Percentiles rank a stretch among this genome's conserved stretches.
These are phyloP conservation scores for Antheraea pernyi DNA, from an alignment of 1,140 invertebrate genomes.

Conservation along the genomic window DNA sequence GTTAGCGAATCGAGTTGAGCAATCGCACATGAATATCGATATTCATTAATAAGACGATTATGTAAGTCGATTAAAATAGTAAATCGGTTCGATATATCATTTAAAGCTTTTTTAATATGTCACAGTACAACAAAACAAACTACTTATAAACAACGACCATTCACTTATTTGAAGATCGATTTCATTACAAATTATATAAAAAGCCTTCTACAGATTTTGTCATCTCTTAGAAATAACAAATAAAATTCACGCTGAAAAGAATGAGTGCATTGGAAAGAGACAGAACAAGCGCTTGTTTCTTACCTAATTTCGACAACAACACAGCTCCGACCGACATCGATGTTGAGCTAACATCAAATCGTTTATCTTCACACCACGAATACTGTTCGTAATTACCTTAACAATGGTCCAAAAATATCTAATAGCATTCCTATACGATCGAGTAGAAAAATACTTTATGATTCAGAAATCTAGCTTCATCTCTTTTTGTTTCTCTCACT, in stretches of 20 bases:
- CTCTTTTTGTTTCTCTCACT: slow-evolving; percentile 55
- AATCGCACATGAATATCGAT: slow-evolving; percentile 1
- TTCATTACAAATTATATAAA: not conserved
- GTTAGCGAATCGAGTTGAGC: slow-evolving; percentile 1
- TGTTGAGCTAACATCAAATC: slow-evolving; percentile 48
- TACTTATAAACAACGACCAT: not conserved
- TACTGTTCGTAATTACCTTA: slow-evolving; percentile 71
- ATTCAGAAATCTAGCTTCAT: slow-evolving; percentile 61
- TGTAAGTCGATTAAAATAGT: no score
- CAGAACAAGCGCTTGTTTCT: slow-evolving; percentile 46
- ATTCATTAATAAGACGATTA: not conserved
- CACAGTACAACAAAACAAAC: not conserved
- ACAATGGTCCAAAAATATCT: slow-evolving; percentile 79
- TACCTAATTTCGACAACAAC: slow-evolving; percentile 55
- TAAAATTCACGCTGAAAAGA: not conserved
- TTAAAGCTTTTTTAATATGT: not conserved
- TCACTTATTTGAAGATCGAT: not conserved
- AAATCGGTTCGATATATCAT: not conserved
- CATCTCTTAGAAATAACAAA: slow-evolving; percentile 22
- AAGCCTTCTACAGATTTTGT: not conserved
- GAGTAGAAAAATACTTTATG: slow-evolving; percentile 77
- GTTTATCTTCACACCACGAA: slow-evolving; percentile 49
- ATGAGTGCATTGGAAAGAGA: slow-evolving; percentile 39
- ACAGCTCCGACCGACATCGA: slow-evolving; percentile 52
- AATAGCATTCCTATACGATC: slow-evolving; percentile 75